phyloP scores from a whole-genome alignment of 2,797 vertebrate species.

The Gambelia wislizenii region DNA sequence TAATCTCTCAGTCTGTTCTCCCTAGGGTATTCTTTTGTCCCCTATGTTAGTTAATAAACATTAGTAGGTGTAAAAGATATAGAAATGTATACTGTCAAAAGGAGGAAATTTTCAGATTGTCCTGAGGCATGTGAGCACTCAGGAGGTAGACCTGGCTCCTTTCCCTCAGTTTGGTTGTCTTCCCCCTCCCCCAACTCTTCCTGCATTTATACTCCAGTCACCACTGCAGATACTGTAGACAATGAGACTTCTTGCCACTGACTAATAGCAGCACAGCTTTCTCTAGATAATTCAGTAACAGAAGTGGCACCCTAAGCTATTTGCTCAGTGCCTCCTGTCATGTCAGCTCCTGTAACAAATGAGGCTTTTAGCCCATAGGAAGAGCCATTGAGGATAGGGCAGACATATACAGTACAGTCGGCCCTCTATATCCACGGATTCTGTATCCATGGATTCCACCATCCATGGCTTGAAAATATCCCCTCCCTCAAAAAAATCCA shows the following conservation, averaged over 20 bases:
- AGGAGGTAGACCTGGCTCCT: background rate
- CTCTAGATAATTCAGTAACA: background rate
- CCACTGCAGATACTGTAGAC: too few relatives aligned
- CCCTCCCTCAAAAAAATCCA: too few relatives aligned
- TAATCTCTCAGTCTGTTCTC: background rate
- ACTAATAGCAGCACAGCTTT: background rate
- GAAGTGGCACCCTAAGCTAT: background rate
- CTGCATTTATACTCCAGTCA: background rate
- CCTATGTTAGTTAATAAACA: background rate
- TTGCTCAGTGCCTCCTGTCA: background rate
- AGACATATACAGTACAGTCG: background rate
- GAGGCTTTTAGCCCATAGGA: background rate
- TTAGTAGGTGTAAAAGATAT: background rate
- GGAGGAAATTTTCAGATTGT: background rate
- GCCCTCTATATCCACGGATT: too few relatives aligned
- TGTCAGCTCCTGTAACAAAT: background rate
- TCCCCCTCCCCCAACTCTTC: background rate
- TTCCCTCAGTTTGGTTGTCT: background rate
- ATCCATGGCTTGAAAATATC: too few relatives aligned
- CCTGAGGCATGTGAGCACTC: background rate
- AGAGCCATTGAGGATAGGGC: background rate
- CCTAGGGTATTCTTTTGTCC: background rate
- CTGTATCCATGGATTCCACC: too few relatives aligned
- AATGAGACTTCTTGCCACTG: background rate
- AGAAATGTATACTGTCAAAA: background rate